Evolutionary conservation across 2,888 invertebrate species (phyloP).

Genomic region (Dynastes grantii): DNA sequence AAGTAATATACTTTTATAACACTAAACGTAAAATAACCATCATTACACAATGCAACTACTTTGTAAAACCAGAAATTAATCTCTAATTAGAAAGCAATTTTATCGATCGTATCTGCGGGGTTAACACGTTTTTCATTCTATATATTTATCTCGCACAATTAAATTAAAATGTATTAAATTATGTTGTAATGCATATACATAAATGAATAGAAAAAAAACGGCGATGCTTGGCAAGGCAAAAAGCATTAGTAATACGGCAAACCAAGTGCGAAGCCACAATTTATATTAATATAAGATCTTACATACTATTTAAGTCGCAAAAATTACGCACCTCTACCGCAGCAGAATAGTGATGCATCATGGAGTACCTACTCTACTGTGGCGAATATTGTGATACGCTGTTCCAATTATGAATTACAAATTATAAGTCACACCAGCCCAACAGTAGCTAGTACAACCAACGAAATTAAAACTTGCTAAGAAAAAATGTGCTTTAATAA

Average conservation of each 20-base stretch:
- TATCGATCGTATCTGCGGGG: too few species aligned
- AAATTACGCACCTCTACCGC: conserved; percentile 37
- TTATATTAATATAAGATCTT: conserved; percentile 39
- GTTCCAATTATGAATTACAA: conserved; percentile 22
- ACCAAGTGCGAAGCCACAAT: conserved; percentile 46
- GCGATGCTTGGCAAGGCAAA: conserved; percentile 45
- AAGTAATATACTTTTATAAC: too few species aligned
- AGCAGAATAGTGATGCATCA: conserved; percentile 30
- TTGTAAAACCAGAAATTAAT: too few species aligned
- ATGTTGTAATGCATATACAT: neutral
- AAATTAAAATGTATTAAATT: conserved; percentile 8
- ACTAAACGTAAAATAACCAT: too few species aligned
- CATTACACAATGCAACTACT: too few species aligned
- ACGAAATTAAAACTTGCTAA: too few species aligned
- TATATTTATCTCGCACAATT: too few species aligned
- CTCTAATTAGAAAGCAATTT: too few species aligned
- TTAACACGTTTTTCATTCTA: too few species aligned
- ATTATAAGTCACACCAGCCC: conserved; percentile 8
- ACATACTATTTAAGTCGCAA: conserved; percentile 34
- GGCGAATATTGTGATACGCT: neutral
- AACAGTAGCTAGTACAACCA: neutral
- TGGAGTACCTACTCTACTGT: conserved; percentile 25
- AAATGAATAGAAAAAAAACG: conserved; percentile 7
- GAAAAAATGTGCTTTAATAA: too few species aligned
- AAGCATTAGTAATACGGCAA: conserved; percentile 27